Evolutionary conservation across 2,888 invertebrate genomes (phyloP), one percentile per base, ranked within the genome.

Genomic region (Pseudococcus jackbeardsleyi): DNA sequence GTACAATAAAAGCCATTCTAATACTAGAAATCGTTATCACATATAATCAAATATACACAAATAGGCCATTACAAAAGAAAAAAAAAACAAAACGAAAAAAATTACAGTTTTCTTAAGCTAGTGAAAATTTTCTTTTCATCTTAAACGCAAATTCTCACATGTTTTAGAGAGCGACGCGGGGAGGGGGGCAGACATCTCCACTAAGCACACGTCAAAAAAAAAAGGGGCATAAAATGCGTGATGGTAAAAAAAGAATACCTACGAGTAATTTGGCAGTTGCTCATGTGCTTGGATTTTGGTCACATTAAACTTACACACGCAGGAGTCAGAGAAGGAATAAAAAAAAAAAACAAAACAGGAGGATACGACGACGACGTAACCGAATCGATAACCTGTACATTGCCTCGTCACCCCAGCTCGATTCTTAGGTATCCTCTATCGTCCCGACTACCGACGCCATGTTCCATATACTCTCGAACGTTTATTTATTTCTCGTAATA

Each of bases 1-100:
- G 46, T 82, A 82, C 42, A 46, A 77, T 33, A 46, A 12, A 42
- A 82, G 42, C 79, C 33, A 19, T 46, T n/a, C 79, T 82, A 82
- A 82, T 82, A 82, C 79, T 46, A 82, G 11, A 82, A 82, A 82
- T 82, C 79, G 46, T 82, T 82, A 82, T 82, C 79, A 82, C 79
- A 82, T 82, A 82, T 82, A 22, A 64, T 82, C 46, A 72, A 72
- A 72, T 64, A 82, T 46, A 82, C 79, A 82, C 46, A 46, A 26
- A 82, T 82, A 82, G 79, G 46, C 79, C 79, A 82, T 82, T 82
- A 42, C 11, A 46, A 82, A 33, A 33, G 3, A 33, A 33, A 33
- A 33, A 33, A 33, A 33, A 33, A 33, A 33, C 26, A 33, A 33
- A 33, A 33, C 26, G 26, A 46, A 82, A 82, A 46, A 46, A 82